Evolutionary conservation across 2,888 invertebrate genomes (phyloP).

Genomic region (Volucella inanis): DNA sequence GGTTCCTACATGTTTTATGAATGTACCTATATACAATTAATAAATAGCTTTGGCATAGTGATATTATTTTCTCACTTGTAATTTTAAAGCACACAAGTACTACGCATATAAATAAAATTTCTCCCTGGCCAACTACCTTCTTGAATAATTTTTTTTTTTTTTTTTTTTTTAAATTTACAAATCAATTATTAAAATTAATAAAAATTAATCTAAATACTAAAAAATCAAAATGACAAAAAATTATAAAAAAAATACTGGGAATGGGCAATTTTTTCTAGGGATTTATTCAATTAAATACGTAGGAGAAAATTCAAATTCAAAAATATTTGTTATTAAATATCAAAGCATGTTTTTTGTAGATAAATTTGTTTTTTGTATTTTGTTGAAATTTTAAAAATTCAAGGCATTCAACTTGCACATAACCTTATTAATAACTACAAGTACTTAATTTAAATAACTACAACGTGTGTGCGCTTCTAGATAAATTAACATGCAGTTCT

Average conservation of each 20-base stretch:
- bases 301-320: slow-evolving; percentile 18
- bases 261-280: slow-evolving; percentile 56
- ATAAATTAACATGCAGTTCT: slow-evolving; percentile 53
- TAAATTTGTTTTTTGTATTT: neutral
- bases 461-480: slow-evolving; percentile 1
- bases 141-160: neutral
- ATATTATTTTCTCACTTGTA: neutral
- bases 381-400: neutral
- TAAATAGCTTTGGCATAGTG: neutral
- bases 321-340: slow-evolving; percentile 51
- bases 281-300: slow-evolving; percentile 47
- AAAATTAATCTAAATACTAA: slow-evolving; percentile 29
- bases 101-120: slow-evolving; percentile 3
- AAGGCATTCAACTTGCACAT: slow-evolving; percentile 55
- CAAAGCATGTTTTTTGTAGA: slow-evolving; percentile 63
- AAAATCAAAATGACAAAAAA: slow-evolving; percentile 10
- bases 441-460: slow-evolving; percentile 22
- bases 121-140: slow-evolving; percentile 59
- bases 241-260: slow-evolving; percentile 34
- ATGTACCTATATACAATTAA: neutral
- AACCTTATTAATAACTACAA: slow-evolving; percentile 14
- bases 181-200: slow-evolving; percentile 17
- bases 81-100: neutral
- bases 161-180: slow-evolving; percentile 18
- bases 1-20: no score